Percentiles rank a stretch among this genome's conserved stretches.
These are phyloP conservation scores for Pempheris klunzingeri DNA, from an alignment of 2,797 vertebrate species.

Conservation along the genomic window DNA sequence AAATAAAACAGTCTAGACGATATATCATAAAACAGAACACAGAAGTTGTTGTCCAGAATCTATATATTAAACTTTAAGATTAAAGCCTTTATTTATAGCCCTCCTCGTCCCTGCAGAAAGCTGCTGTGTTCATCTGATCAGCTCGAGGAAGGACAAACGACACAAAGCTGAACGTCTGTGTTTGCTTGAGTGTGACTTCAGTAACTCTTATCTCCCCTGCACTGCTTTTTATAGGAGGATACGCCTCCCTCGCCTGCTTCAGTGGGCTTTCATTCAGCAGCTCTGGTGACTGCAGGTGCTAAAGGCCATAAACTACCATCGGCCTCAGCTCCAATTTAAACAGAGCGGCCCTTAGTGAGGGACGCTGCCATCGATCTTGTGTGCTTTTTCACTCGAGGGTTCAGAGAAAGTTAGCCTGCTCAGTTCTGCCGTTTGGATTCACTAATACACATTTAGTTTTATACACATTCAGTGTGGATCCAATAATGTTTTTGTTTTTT, in stretches of 20 bases:
- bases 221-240: slow-evolving; percentile 24
- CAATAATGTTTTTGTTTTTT: neutral
- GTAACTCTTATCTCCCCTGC: slow-evolving; percentile 45
- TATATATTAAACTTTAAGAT: slow-evolving; percentile 23
- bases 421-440: slow-evolving; percentile 21
- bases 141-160: slow-evolving; percentile 5
- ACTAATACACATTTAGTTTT: slow-evolving; percentile 30
- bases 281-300: slow-evolving; percentile 26
- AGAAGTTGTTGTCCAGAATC: slow-evolving; percentile 8
- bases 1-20: neutral
- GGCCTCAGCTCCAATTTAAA: slow-evolving; percentile 15
- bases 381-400: slow-evolving; percentile 2
- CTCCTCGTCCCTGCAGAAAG: slow-evolving; percentile 7
- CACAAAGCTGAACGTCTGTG: slow-evolving; percentile 22
- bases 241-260: neutral
- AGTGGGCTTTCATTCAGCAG: slow-evolving; percentile 25
- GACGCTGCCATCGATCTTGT: slow-evolving; percentile 40
- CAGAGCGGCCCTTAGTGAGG: slow-evolving; percentile 2
- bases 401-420: slow-evolving; percentile 22
- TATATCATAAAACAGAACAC: neutral
- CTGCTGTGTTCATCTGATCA: neutral
- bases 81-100: slow-evolving; percentile 13
- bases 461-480: slow-evolving; percentile 9
- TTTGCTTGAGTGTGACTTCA: slow-evolving; percentile 36
- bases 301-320: slow-evolving; percentile 26